Base-by-base conservation (phyloP, 2,797 vertebrate species). In the Scomberomorus guttatus region DNA sequence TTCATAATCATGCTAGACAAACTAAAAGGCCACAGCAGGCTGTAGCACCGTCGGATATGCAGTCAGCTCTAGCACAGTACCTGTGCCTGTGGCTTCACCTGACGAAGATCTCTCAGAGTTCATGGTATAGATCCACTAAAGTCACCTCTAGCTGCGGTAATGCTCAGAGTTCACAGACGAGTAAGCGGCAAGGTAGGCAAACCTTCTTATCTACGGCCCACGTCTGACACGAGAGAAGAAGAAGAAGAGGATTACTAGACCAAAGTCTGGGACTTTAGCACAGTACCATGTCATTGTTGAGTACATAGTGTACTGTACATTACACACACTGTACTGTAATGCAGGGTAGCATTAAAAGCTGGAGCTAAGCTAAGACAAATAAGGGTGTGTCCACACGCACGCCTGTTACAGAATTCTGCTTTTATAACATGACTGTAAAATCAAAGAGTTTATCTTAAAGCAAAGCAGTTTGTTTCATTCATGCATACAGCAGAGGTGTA, bases 141-240 rank as follows among this genome's bases (percentile, higher is more conserved):
- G 82, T 90, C 24, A 54, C 79, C 82, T 85, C 63, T 57, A 50
- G 20, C 25, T 0, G 64, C 80, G 84, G 87, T 88, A 92, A 85
- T 71, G 72, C 62, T 10, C 57, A 46, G 63, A 50, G 46, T 57
- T 58, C 56, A 37, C 65, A 79, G 59, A 64, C 61, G 51, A 75
- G 64, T 22, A 74, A 58, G 68, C 79, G 44, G 69, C 4, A n/a
- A 74, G 32, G 57, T 24, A 18, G 60, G 77, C 20, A 6, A 52
- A 50, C 34, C 12, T 75, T 75, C 12, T 75, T 77, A 59, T 60
- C 72, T 69, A 0, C 63, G 48, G 63, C 64, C 75, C 15, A 27
- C 44, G 27, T 37, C 65, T 42, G 79, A 56, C 18, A 50, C 6
- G 11, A 34, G 62, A 66, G 59, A n/a, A n/a, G n/a, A n/a, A 48